Base-by-base conservation (phyloP, 2,797 vertebrate genomes). In the Tragelaphus eurycerus region DNA sequence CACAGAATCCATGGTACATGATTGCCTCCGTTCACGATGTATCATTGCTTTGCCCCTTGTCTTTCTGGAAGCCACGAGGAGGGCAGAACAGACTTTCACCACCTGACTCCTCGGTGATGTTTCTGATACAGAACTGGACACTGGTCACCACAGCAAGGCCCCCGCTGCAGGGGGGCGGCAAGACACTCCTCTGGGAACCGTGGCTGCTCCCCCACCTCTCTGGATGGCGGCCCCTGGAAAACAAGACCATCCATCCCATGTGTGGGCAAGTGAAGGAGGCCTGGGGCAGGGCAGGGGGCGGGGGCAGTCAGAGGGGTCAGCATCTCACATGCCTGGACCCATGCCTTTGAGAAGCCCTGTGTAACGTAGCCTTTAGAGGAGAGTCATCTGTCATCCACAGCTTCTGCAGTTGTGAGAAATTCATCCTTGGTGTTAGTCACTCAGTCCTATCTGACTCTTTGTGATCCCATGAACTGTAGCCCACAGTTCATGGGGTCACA, bases 91-190 rank as follows among this genome's bases (percentile, higher is more conserved):
- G 64, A 38, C n/a, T 38, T 21, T 34, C 64, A 67, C 62, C 62
- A 17, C 17, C 71, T 25, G 38, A 74, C 38, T 74, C 38, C 12
- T 43, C 71, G 4, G 71, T 43, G 38, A 25, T 43, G 71, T 25
- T 74, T 74, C 11, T 74, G 71, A 23, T 21, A 25, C 38, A 43
- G 38, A 43, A 74, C 3, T 14, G 71, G 38, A 38, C 64, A 14
- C 38, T 14, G 34, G 67, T 71, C 21, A 74, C 71, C 21, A 25
- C 11, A 7, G 38, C 38, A 14, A 43, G 21, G 38, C 38, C 71
- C 71, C 38, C 1, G 0, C 12, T 43, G 38, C 34, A 14, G 12
- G 0, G 6, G 11, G 6, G 21, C 21, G 0, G 34, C 0, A 0
- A 38, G 38, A 74, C 71, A 43, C 71, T 43, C 71, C 38, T 74